Evolutionary conservation across 2,113 vertebrate genomes (phyloP), one percentile per base, ranked within the genome.

Genomic region (Hippocampus comes): DNA sequence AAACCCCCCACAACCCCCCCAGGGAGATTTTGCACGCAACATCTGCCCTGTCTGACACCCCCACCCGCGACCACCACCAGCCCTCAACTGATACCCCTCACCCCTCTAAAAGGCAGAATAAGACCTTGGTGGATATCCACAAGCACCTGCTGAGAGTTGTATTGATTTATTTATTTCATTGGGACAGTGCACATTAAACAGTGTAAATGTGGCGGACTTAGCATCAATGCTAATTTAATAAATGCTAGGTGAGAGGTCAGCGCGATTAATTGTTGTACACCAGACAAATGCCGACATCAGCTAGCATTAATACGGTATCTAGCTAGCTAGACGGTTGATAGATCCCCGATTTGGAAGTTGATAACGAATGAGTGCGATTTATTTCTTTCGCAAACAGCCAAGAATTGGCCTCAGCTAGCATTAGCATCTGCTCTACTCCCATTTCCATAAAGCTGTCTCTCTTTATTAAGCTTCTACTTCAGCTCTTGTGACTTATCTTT

Each of bases 61-160:
- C 68, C 63, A 34, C 2, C 70, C 48, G 34, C 5, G 34, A 14
- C 42, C 30, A 15, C 2, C 41, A 18, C 46, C 17, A 59, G 6
- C 49, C 63, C 59, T 27, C 6, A n/a, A 65, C 20, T n/a, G 38
- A 7, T 23, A 7, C 4, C 30, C 79, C 46, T 77, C 18, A 75
- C 73, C 82, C 64, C 73, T 73, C 71, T 42, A 72, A 84, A 81
- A 79, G 67, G 74, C 68, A 70, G 14, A 76, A 75, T 67, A 76
- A 76, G 68, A 65, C 70, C 79, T 75, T 77, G 71, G 78, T 74
- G 77, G 67, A 77, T 66, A 53, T 75, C 77, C 89, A 79, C 79
- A 82, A 91, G 89, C 89, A 92, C 91, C 91, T 93, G 91, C 91
- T 90, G 90, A 77, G 74, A 89, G 87, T 90, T 56, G 87, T 68